A percentile compares a stretch with the other conserved stretches of the same genome.
These are phyloP conservation scores for Marronus borbonicus DNA, from an alignment of 2,888 invertebrate species.

Conservation along the genomic window DNA sequence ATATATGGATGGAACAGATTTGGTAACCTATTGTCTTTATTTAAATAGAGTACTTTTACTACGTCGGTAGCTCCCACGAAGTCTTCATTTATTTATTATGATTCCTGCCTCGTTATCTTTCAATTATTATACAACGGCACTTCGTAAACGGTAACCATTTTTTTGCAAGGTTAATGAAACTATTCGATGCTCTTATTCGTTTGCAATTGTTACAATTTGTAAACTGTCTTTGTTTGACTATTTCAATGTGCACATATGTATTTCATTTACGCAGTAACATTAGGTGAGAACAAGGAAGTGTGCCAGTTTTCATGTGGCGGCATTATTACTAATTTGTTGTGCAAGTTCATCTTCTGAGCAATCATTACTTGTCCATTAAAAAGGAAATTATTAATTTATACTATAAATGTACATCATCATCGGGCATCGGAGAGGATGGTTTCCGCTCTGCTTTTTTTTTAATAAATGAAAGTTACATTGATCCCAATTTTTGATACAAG, in stretches of 20 bases:
- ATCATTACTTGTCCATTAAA: not conserved
- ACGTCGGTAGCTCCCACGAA: slow-evolving; percentile 65
- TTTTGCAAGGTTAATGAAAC: slow-evolving; percentile 46
- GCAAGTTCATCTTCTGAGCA: not conserved
- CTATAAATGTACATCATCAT: no score
- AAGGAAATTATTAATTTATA: slow-evolving; percentile 10
- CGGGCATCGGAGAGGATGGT: no score
- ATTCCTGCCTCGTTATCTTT: slow-evolving; percentile 51
- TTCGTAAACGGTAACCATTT: slow-evolving; percentile 12
- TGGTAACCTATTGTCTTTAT: slow-evolving; percentile 69
- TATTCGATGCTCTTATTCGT: slow-evolving; percentile 40
- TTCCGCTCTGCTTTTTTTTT: no score
- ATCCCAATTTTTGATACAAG: no score
- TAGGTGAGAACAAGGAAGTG: slow-evolving; percentile 37
- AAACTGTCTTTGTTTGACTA: slow-evolving; percentile 27
- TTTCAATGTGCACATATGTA: slow-evolving; percentile 12
- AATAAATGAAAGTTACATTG: no score
- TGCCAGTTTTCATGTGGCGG: slow-evolving; percentile 24
- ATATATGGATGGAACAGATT: slow-evolving; percentile 67
- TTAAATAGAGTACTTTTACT: slow-evolving; percentile 68
- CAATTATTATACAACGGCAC: slow-evolving; percentile 52
- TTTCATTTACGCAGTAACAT: not conserved
- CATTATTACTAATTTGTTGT: slow-evolving; percentile 6
- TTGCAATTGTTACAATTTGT: slow-evolving; percentile 24
- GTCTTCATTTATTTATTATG: slow-evolving; percentile 44